These are phyloP conservation scores for Leptatherina wallacei DNA, from an alignment of 2,797 vertebrate species.

Conservation along the genomic window DNA sequence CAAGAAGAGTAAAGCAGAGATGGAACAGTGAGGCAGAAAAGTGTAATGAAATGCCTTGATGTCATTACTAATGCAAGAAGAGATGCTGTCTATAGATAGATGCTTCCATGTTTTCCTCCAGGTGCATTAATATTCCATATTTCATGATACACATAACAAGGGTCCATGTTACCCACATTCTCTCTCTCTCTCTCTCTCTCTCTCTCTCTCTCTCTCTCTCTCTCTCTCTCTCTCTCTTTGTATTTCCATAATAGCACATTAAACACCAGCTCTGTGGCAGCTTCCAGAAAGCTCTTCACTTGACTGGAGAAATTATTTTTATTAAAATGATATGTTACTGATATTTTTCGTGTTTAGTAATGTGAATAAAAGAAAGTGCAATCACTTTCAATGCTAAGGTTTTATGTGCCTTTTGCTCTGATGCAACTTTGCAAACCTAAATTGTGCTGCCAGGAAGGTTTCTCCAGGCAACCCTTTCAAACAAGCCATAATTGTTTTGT, in stretches of 20 bases:
- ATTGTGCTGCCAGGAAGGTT: neutral
- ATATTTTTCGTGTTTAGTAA: neutral
- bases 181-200: neutral
- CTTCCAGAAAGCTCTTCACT: neutral
- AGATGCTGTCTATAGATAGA: constrained; percentile 51
- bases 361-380: neutral
- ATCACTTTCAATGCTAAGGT: neutral
- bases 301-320: neutral
- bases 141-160: constrained; percentile 66
- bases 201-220: neutral
- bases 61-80: constrained; percentile 70
- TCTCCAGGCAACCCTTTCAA: neutral
- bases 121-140: constrained; percentile 74
- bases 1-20: constrained; percentile 18
- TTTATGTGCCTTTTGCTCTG: neutral
- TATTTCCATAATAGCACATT: constrained; percentile 1
- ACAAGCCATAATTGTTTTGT: neutral
- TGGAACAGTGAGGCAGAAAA: constrained; percentile 29
- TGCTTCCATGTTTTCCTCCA: constrained; percentile 62
- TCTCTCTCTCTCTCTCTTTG: neutral
- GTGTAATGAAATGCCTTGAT: constrained; percentile 59
- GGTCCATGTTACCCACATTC: constrained; percentile 48
- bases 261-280: constrained; percentile 16
- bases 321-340: neutral
- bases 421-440: neutral